Percentiles rank a stretch among this genome's conserved stretches.
Conservation (phyloP, 2,797 vertebrate species). For the Ctenopoma multispine region DNA sequence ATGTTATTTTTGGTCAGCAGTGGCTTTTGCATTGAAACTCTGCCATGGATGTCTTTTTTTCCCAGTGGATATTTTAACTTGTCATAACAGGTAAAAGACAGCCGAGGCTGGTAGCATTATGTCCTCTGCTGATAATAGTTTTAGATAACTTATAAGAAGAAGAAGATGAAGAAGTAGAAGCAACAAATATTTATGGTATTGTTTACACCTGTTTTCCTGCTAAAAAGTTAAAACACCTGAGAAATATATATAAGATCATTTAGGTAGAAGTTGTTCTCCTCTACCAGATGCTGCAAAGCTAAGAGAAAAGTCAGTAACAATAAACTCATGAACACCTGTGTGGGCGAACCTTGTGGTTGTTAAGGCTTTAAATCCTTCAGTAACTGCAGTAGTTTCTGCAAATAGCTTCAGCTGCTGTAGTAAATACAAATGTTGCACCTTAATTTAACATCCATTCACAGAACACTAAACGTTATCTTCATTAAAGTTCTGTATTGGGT, state of each 20-base stretch:
- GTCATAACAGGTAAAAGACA: neutral
- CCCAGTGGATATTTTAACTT: too few species aligned
- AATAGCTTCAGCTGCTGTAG: conserved; percentile 1
- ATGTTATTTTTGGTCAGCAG: too few species aligned
- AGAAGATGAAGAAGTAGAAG: too few species aligned
- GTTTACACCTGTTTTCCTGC: neutral
- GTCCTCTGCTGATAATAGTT: too few species aligned
- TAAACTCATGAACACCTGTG: neutral
- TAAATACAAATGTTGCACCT: neutral
- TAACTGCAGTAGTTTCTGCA: conserved; percentile 1
- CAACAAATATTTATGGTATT: neutral
- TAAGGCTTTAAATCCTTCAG: neutral
- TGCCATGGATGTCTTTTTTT: too few species aligned
- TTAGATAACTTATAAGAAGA: too few species aligned
- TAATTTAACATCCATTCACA: neutral
- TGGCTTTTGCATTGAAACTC: too few species aligned
- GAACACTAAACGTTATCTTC: too few species aligned
- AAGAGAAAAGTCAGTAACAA: neutral
- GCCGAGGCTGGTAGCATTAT: too few species aligned
- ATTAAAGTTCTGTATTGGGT: too few species aligned
- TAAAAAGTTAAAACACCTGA: neutral
- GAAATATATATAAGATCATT: too few species aligned
- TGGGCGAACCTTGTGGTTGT: neutral
- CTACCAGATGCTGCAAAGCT: conserved; percentile 2
- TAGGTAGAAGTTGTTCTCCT: too few species aligned